phyloP scores from a whole-genome alignment of 2,797 vertebrate species.

The Micropoecilia bifurca region DNA sequence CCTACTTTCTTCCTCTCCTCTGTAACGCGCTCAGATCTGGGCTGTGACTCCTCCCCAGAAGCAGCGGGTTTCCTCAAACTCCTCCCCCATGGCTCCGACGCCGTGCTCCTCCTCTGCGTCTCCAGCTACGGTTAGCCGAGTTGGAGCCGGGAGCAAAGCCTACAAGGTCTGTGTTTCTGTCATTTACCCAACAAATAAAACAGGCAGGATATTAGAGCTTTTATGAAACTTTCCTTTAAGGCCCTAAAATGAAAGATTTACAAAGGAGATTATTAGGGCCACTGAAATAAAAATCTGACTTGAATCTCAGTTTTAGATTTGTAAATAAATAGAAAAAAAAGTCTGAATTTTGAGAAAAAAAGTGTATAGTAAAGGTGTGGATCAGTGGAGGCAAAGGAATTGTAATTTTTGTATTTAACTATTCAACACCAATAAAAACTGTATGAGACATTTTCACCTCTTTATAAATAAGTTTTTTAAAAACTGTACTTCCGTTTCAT shows the following conservation, averaged over 20 bases:
- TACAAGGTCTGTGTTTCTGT: constrained; percentile 61
- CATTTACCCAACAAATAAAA: neutral
- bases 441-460: neutral
- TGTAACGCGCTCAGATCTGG: constrained; percentile 66
- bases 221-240: neutral
- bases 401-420: neutral
- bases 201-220: neutral
- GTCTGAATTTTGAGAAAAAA: neutral
- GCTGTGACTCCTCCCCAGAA: constrained; percentile 50
- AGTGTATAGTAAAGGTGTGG: neutral
- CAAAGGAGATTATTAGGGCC: neutral
- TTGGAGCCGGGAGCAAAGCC: constrained; percentile 24
- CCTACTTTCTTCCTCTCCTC: neutral
- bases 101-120: constrained; percentile 53
- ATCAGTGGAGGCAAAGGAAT: neutral
- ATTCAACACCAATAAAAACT: neutral
- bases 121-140: constrained; percentile 28
- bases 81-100: constrained; percentile 57
- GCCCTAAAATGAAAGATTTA: neutral
- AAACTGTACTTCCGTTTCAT: neutral
- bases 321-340: neutral
- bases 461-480: neutral
- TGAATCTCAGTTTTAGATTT: neutral
- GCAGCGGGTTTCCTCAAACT: constrained; percentile 39
- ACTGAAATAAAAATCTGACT: neutral